Evolutionary conservation across 2,113 vertebrate genomes (phyloP).

Genomic region (Myiopsitta monachus): DNA sequence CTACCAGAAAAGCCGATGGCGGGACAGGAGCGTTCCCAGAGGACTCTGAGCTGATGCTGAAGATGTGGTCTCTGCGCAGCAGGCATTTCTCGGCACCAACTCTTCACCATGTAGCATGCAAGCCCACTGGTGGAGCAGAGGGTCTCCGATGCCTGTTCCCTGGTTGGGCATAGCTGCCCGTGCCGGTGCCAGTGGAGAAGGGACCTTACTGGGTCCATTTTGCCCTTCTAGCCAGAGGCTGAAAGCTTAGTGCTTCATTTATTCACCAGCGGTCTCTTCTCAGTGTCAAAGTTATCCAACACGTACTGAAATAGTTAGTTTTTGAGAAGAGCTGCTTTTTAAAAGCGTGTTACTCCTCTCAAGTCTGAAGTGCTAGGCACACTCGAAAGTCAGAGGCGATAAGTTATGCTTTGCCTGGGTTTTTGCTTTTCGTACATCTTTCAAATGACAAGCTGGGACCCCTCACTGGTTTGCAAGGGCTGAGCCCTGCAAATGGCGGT

Average conservation of each 20-base stretch:
- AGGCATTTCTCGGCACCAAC: not conserved
- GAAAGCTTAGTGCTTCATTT: not conserved
- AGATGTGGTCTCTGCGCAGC: not conserved
- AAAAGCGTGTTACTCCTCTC: not conserved
- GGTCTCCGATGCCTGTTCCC: not conserved
- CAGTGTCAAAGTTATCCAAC: not conserved
- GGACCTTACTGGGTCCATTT: not conserved
- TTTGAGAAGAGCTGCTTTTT: not conserved
- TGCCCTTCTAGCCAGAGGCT: not conserved
- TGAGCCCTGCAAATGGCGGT: not conserved
- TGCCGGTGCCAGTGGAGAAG: not conserved
- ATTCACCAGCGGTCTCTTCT: not conserved
- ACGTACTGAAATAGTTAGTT: not conserved
- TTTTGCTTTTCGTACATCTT: not conserved
- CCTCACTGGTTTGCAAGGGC: accelerated
- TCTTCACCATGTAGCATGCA: not conserved
- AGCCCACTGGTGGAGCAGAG: not conserved
- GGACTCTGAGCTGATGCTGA: not conserved
- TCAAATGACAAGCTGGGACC: not conserved
- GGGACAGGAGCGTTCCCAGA: not conserved
- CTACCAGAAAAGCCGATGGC: not conserved
- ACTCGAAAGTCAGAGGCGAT: not conserved
- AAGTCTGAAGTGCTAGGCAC: not conserved
- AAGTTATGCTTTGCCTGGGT: accelerated
- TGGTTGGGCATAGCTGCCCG: not conserved